Percentiles rank a stretch among this genome's conserved stretches.
These are phyloP conservation scores for Nebria ingens DNA, from an alignment of 1,140 invertebrate species.

Conservation along the genomic window DNA sequence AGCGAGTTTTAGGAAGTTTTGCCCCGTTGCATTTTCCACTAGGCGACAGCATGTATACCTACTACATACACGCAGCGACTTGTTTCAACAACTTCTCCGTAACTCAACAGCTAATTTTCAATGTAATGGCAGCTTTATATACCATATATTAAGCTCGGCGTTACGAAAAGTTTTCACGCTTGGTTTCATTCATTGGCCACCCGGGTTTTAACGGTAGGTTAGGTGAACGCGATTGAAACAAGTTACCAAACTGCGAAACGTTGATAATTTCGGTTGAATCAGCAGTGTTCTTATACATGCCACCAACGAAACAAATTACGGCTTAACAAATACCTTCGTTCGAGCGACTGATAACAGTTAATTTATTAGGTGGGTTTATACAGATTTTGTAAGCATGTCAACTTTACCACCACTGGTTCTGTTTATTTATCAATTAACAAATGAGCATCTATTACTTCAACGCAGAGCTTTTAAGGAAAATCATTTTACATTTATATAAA, in stretches of 20 bases:
- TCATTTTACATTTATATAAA: too few species aligned
- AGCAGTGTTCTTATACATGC: neutral
- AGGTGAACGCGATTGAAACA: neutral
- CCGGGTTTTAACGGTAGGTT: neutral
- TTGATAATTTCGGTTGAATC: conserved; percentile 5
- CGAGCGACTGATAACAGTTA: too few species aligned
- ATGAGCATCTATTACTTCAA: too few species aligned
- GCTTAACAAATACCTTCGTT: neutral
- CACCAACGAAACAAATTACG: neutral
- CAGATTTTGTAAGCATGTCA: too few species aligned
- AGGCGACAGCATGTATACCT: too few species aligned
- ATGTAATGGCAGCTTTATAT: conserved; percentile 1
- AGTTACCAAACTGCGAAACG: conserved; percentile 1
- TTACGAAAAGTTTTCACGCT: conserved; percentile 1
- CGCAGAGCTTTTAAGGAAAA: too few species aligned
- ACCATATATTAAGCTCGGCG: neutral
- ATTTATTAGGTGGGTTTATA: too few species aligned
- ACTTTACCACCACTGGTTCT: too few species aligned
- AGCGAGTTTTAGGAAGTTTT: too few species aligned
- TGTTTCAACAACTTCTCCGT: neutral
- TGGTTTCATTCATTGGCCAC: neutral
- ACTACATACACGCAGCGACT: neutral
- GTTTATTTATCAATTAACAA: too few species aligned
- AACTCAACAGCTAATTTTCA: conserved; percentile 3
- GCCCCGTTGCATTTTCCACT: too few species aligned